Conservation (phyloP, 2,113 vertebrate species). For the Raja brachyura region DNA sequence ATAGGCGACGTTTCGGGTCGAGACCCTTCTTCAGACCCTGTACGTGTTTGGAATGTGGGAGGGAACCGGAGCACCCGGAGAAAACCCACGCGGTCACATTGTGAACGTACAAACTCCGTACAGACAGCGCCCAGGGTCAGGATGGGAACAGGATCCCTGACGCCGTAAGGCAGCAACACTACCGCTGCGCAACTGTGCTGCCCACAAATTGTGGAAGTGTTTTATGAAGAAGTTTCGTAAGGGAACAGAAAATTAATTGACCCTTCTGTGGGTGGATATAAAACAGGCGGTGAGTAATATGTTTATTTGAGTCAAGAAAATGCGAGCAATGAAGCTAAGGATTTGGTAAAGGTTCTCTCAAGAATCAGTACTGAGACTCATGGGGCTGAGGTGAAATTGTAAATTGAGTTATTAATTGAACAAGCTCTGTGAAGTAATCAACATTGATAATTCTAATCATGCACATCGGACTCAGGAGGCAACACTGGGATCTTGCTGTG, state of each 20-base stretch:
- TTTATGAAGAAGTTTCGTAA: not conserved
- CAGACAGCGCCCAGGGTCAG: too few species aligned
- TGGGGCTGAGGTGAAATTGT: not conserved
- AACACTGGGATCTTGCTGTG: not conserved
- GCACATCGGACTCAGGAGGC: too few species aligned
- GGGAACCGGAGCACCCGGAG: too few species aligned
- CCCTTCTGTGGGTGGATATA: not conserved
- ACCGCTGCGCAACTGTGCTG: too few species aligned
- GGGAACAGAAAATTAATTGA: not conserved
- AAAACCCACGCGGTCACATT: too few species aligned
- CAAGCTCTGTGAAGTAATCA: not conserved
- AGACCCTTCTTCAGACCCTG: too few species aligned
- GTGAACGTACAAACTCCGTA: too few species aligned
- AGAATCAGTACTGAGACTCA: not conserved
- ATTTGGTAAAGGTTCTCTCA: not conserved
- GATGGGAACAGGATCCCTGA: too few species aligned
- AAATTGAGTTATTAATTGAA: conserved; percentile 13
- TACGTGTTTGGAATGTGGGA: too few species aligned
- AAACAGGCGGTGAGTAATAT: not conserved
- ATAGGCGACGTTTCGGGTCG: too few species aligned
- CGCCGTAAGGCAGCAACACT: too few species aligned
- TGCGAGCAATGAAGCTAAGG: not conserved
- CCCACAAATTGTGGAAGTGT: not conserved
- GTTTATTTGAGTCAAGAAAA: not conserved
- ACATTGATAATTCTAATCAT: not conserved